phyloP scores from a whole-genome alignment of 2,797 vertebrate species.

The Babyrousa celebensis region DNA sequence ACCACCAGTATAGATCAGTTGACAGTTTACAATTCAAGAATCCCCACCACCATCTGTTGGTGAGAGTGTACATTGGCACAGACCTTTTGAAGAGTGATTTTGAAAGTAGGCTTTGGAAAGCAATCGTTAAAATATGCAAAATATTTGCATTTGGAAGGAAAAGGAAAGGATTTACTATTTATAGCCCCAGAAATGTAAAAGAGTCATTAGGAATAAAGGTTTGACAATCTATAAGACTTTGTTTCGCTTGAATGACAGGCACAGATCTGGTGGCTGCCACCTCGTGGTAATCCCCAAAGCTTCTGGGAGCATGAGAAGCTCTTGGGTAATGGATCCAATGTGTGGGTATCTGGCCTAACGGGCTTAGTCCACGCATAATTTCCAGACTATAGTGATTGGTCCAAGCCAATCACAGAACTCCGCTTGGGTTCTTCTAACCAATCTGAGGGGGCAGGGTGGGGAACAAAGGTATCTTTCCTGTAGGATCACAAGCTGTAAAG shows the following conservation, averaged over 20 bases:
- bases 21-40: conserved; percentile 59
- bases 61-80: conserved; percentile 69
- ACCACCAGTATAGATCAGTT: not conserved
- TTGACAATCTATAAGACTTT: conserved; percentile 41
- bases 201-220: conserved; percentile 70
- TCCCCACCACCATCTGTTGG: conserved; percentile 75
- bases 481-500: not conserved
- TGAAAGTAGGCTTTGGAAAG: conserved; percentile 76
- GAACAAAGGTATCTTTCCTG: not conserved
- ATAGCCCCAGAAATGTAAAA: conserved; percentile 64
- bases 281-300: not conserved
- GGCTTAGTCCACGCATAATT: not conserved
- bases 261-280: conserved; percentile 12
- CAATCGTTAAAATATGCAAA: conserved; percentile 81
- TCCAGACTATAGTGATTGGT: not conserved
- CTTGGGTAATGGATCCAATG: not conserved
- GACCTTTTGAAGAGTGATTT: conserved; percentile 59
- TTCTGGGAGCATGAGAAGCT: not conserved
- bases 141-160: conserved; percentile 76
- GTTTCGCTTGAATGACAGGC: conserved; percentile 50
- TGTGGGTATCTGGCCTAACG: not conserved
- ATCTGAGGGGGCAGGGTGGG: not conserved
- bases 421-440: not conserved
- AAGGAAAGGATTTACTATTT: conserved; percentile 76
- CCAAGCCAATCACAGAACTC: not conserved